phyloP scores from a whole-genome alignment of 1,140 invertebrate species.

The Brachionus angularis region DNA sequence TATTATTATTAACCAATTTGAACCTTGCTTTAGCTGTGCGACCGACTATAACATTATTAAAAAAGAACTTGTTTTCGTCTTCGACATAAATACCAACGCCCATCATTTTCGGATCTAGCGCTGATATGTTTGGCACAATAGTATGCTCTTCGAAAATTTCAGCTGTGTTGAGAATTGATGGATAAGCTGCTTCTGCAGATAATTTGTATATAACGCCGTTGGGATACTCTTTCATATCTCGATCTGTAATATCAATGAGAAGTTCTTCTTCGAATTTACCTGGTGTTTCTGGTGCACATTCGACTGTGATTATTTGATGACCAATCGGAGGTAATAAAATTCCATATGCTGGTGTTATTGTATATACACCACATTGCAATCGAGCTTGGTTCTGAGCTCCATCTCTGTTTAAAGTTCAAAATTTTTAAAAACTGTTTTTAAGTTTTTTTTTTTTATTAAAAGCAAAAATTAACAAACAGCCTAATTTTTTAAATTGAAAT shows the following conservation, averaged over 20 bases:
- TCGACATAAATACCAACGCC: constrained; percentile 55
- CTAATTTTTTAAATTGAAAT: no score
- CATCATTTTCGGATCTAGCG: constrained; percentile 11
- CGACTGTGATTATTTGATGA: constrained; percentile 54
- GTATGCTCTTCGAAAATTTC: constrained; percentile 59
- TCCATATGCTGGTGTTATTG: constrained; percentile 56
- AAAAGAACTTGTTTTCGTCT: constrained; percentile 57
- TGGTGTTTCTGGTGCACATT: constrained; percentile 52
- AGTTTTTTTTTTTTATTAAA: neutral
- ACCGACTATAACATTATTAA: constrained; percentile 58
- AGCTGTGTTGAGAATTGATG: constrained; percentile 53
- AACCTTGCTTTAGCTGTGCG: constrained; percentile 56
- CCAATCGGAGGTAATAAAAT: constrained; percentile 51
- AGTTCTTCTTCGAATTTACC: constrained; percentile 49
- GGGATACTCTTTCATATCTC: constrained; percentile 48
- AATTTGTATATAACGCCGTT: constrained; percentile 56
- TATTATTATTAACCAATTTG: constrained; percentile 56
- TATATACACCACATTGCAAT: constrained; percentile 46
- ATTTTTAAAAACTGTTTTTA: neutral
- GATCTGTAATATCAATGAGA: constrained; percentile 53
- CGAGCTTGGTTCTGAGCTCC: constrained; percentile 1
- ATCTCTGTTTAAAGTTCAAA: neutral
- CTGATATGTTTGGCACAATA: constrained; percentile 49
- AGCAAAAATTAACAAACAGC: neutral
- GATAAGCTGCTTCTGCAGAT: constrained; percentile 55